phyloP scores from a whole-genome alignment of 2,113 vertebrate genomes.

The Rostratula benghalensis region DNA sequence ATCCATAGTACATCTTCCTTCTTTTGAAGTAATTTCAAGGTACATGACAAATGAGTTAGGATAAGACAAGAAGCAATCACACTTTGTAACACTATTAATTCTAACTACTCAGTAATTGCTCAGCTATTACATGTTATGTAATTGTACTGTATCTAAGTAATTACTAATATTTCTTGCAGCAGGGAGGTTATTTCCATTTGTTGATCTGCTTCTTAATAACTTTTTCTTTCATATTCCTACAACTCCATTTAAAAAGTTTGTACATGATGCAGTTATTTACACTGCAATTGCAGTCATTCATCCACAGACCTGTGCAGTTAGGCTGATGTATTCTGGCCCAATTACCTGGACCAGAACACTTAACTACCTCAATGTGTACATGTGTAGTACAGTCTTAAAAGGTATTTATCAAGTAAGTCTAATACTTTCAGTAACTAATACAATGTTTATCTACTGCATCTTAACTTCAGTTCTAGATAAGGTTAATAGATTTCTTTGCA shows the following conservation, averaged over 20 bases:
- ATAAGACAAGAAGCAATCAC: background rate
- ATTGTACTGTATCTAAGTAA: background rate
- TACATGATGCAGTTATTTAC: background rate
- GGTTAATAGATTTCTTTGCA: background rate
- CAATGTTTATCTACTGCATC: background rate
- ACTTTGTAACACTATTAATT: background rate
- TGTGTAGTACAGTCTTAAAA: background rate
- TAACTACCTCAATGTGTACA: background rate
- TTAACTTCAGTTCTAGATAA: background rate
- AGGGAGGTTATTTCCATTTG: background rate
- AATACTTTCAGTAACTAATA: background rate
- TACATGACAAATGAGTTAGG: background rate
- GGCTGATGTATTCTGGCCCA: background rate
- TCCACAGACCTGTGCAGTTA: background rate
- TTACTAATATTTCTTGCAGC: background rate
- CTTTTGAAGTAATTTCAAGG: background rate
- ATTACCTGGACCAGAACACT: background rate
- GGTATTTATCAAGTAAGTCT: background rate
- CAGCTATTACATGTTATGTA: background rate
- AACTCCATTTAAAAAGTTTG: background rate
- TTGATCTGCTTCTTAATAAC: background rate
- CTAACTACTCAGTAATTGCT: background rate
- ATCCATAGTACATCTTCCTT: background rate
- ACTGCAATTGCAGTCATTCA: background rate
- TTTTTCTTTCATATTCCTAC: background rate